Base-by-base conservation (phyloP, 2,888 invertebrate genomes). In the Stomorhina lunata region DNA sequence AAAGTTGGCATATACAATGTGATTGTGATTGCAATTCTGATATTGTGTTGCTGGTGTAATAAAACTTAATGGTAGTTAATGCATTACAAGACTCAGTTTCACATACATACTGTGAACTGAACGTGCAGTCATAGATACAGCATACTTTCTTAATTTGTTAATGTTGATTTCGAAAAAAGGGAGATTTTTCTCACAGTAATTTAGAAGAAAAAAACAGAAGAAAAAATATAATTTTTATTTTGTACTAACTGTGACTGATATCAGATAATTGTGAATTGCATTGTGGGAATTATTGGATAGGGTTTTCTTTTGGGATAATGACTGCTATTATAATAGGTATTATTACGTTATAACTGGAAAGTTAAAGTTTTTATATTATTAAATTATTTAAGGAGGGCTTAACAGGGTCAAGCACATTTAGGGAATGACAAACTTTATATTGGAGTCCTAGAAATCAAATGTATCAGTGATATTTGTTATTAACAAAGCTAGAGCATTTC, bases 121-220 rank as follows among this genome's bases (percentile, higher is more conserved):
- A 59, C 20, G 20, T 61, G 15, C 17, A 34, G 57, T 32, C 32
- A 17, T 29, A 25, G 10, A 63, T 29, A 43, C 37, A 50, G 32
- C 65, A 72, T 71, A 77, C 71, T 72, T 77, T 81, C 72, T 75
- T 78, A 73, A 75, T 75, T 65, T 73, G 57, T 34, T 81, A 68
- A 63, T 73, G 40, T 12, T 2, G 45, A 55, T 17, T 53, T 29
- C 12, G 10, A 65, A 69, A 43, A 37, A 29, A n/a, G 22, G 22
- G 25, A 40, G 37, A 72, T 12, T 72, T 65, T 79, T 79, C 79
- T 40, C 71, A 79, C 78, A 78, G 57, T 34, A 65, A 78, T 71
- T 78, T 71, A 55, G 22, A 55, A 25, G 37, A 12, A 6, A 29
- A 12, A 34, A 71, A 43, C n/a, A 7, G 22, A 43, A n/a, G n/a